Conservation (phyloP, 2,797 vertebrate genomes). For the Remorina albescens region DNA sequence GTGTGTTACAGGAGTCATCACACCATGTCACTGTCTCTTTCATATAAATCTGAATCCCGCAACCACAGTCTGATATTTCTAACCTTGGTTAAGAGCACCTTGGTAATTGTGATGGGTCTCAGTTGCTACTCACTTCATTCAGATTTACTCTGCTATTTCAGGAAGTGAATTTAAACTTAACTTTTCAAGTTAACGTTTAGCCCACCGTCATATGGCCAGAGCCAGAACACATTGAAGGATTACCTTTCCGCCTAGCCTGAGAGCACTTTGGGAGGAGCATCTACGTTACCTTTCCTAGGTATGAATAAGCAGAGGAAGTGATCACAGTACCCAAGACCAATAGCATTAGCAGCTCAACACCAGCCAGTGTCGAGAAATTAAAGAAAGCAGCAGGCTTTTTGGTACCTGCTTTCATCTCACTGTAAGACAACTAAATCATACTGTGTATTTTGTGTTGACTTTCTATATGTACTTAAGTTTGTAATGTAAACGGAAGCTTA, state of each 20-base stretch:
- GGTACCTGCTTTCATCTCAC: background rate
- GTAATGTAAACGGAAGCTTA: background rate
- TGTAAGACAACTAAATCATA: conserved; percentile 1
- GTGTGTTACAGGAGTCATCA: background rate
- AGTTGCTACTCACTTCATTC: background rate
- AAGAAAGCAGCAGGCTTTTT: background rate
- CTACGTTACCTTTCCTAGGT: too few species aligned
- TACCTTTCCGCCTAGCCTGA: background rate
- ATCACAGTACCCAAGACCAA: background rate
- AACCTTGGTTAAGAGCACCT: background rate
- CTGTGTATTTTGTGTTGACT: background rate
- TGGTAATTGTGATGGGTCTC: background rate
- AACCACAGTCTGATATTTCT: background rate
- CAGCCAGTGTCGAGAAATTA: background rate
- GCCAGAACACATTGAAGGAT: background rate
- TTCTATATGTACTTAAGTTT: background rate
- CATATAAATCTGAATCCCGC: background rate
- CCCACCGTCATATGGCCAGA: too few species aligned
- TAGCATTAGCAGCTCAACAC: too few species aligned
- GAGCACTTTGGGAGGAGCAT: background rate
- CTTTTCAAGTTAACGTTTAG: background rate
- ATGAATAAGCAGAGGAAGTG: background rate
- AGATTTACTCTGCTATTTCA: background rate
- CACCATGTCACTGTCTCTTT: too few species aligned
- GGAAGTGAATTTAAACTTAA: background rate